Evolutionary conservation across 2,113 vertebrate genomes (phyloP).

Genomic region (Sapayoa aenigma): DNA sequence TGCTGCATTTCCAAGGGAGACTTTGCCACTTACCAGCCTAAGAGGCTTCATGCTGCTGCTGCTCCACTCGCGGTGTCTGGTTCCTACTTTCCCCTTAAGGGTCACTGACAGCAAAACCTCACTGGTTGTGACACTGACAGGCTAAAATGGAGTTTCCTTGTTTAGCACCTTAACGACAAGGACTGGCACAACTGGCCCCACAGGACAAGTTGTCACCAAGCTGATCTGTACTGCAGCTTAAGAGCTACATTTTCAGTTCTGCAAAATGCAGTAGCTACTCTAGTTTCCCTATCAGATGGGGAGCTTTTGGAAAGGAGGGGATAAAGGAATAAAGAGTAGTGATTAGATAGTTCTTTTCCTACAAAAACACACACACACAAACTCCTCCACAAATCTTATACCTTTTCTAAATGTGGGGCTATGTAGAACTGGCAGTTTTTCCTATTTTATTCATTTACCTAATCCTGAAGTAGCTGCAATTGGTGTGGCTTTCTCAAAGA

Average conservation of each 20-base stretch:
- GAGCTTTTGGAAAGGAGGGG: not conserved
- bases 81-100: slow-evolving; percentile 22
- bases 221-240: no score
- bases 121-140: not conserved
- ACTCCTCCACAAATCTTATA: not conserved
- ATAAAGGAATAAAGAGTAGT: not conserved
- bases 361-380: not conserved
- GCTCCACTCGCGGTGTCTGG: not conserved
- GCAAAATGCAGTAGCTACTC: not conserved
- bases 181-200: not conserved
- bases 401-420: not conserved
- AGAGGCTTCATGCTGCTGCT: not conserved
- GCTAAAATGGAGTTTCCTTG: not conserved
- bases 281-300: not conserved
- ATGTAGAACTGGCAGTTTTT: not conserved
- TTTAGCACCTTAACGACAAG: not conserved
- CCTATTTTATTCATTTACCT: not conserved
- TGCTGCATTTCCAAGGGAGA: not conserved
- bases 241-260: not conserved
- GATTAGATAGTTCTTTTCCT: not conserved
- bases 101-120: not conserved
- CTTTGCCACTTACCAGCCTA: not conserved
- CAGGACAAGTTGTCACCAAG: not conserved
- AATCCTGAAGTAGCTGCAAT: not conserved
- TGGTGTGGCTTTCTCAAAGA: not conserved